Evolutionary conservation across 92 coral and sea anemone genomes (phyloP).

Genomic region (Virgularia gustaviana): DNA sequence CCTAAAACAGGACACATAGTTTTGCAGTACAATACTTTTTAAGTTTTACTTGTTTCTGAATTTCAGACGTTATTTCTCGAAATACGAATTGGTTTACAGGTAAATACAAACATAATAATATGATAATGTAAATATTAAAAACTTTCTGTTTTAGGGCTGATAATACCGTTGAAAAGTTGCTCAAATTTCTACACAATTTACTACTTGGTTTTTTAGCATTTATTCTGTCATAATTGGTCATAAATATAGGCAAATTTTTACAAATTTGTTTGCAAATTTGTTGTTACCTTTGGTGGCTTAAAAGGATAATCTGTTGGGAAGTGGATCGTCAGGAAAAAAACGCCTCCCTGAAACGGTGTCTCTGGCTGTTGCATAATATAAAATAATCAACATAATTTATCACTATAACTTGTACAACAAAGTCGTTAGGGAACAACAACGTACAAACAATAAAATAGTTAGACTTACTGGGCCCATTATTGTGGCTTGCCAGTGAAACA

Average conservation of each 20-base stretch:
- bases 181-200: background rate
- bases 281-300: constrained; percentile 99
- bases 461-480: constrained; percentile 99
- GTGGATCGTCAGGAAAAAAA: constrained; percentile 94
- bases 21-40: too few relatives aligned
- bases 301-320: constrained; percentile 99
- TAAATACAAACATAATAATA: too few relatives aligned
- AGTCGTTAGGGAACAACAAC: constrained; percentile 4
- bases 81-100: too few relatives aligned
- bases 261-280: background rate
- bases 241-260: background rate
- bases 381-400: constrained; percentile 17
- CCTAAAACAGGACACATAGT: too few relatives aligned
- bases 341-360: constrained; percentile 99
- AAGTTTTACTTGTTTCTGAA: too few relatives aligned
- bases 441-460: background rate
- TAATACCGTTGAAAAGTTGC: too few relatives aligned
- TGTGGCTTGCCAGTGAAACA: constrained; percentile 99
- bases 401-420: constrained; percentile 7
- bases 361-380: constrained; percentile 75
- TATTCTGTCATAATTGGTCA: background rate
- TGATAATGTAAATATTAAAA: too few relatives aligned
- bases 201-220: background rate
- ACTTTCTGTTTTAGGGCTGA: too few relatives aligned
- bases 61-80: too few relatives aligned